Base-by-base conservation (phyloP, 2,888 invertebrate species). In the Acleris sparsana region DNA sequence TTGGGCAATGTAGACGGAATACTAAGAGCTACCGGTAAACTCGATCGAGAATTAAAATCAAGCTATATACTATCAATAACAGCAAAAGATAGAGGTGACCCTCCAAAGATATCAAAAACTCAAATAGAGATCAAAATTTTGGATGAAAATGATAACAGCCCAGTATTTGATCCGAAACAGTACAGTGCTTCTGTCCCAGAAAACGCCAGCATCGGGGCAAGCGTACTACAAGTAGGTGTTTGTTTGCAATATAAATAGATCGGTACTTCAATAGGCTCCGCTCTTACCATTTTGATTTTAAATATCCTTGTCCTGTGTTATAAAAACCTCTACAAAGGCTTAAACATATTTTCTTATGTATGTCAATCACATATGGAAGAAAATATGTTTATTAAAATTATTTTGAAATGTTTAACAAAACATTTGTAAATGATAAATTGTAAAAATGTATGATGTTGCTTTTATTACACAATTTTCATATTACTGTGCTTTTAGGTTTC, bases 161-260 rank as follows among this genome's bases (percentile, higher is more conserved):
- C 98, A 0, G 94, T 97, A 4, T 98, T 98, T 83, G 96, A 97
- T 83, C 97, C 97, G 0, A 96, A 96, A 78, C 97, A 97, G 82
- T 98, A 98, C 82, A 97, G 97, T 69, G 97, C 98, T 1, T 96
- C 96, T 3, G 96, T 98, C 39, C 96, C 97, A 0, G 99, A 99
- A 91, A 97, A 98, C 86, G 97, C 97, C n/a, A 96, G 97, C 72
- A 97, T 98, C 73, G 99, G 98, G 6, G 97, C 97, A 51, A 97
- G 96, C 83, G 97, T 99, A 0, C 86, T 98, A 49, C 97, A 97
- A 93, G 96, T 96, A 86, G 86, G 79, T 75, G 59, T n/a, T 63
- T n/a, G 4, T 44, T 44, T 44, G 6, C 25, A 43, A 16, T 16
- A 43, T 44, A 16, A 43, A 13, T n/a, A n/a, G 44, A n/a, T 16